phyloP scores from a whole-genome alignment of 1,140 invertebrate species.

The Bombus vancouverensis region DNA sequence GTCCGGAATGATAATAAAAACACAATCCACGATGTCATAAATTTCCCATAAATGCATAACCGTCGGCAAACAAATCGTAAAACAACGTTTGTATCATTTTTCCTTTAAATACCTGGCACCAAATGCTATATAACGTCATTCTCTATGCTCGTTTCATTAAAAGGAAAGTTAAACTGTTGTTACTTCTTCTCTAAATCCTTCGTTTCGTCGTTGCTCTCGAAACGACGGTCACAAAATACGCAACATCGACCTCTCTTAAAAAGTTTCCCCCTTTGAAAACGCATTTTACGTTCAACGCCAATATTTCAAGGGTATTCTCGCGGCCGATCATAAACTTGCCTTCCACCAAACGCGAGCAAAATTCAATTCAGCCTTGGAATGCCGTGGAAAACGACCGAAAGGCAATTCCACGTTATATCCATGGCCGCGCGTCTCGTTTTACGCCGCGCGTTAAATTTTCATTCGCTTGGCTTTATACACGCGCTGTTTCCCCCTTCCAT shows the following conservation, averaged over 20 bases:
- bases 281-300: neutral
- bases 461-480: neutral
- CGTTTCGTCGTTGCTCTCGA: neutral
- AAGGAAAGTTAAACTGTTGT: neutral
- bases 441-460: slow-evolving; percentile 30
- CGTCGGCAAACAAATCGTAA: too few species aligned
- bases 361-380: slow-evolving; percentile 3
- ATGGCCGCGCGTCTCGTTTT: neutral
- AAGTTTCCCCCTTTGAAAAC: neutral
- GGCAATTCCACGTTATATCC: slow-evolving; percentile 11
- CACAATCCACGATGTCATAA: neutral
- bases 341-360: neutral
- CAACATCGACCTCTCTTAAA: neutral
- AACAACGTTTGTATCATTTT: too few species aligned
- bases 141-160: neutral
- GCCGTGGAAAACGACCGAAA: neutral
- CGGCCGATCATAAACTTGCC: neutral
- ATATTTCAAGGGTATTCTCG: neutral
- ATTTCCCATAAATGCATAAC: neutral
- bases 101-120: too few species aligned
- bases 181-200: neutral
- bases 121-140: too few species aligned
- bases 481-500: neutral
- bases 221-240: neutral
- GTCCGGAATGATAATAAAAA: neutral